phyloP scores from a whole-genome alignment of 2,888 invertebrate genomes.

The Dryobota labecula region DNA sequence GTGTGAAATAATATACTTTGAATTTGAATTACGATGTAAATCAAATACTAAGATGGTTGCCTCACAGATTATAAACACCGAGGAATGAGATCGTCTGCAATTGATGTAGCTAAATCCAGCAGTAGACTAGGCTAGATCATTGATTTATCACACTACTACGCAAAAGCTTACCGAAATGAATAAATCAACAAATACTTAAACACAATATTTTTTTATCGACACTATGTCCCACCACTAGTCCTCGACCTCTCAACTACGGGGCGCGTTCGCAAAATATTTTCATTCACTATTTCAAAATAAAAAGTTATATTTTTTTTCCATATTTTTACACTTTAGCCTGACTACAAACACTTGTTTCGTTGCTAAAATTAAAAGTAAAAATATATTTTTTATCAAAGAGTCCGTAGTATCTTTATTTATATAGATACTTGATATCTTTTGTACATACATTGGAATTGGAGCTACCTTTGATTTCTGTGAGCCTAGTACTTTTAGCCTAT shows the following conservation, averaged over 20 bases:
- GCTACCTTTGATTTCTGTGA: slow-evolving; percentile 25
- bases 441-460: slow-evolving; percentile 24
- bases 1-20: too few species aligned
- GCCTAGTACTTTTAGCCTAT: slow-evolving; percentile 13
- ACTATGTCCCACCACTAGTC: slow-evolving; percentile 46
- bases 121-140: too few species aligned
- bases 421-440: slow-evolving; percentile 32
- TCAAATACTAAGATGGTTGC: too few species aligned
- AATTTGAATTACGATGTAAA: too few species aligned
- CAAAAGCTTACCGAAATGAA: too few species aligned
- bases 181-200: too few species aligned
- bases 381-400: slow-evolving; percentile 61
- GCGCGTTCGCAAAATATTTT: slow-evolving; percentile 70
- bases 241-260: slow-evolving; percentile 64
- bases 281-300: slow-evolving; percentile 70
- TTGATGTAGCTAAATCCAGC: too few species aligned
- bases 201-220: slow-evolving; percentile 55
- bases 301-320: slow-evolving; percentile 65
- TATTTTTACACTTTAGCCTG: slow-evolving; percentile 65
- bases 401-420: slow-evolving; percentile 8
- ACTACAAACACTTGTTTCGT: slow-evolving; percentile 60
- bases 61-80: too few species aligned
- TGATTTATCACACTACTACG: too few species aligned
- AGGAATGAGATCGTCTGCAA: too few species aligned
- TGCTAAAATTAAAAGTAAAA: slow-evolving; percentile 58